Base-by-base conservation (phyloP, 2,888 invertebrate species). In the Frankliniella fusca region DNA sequence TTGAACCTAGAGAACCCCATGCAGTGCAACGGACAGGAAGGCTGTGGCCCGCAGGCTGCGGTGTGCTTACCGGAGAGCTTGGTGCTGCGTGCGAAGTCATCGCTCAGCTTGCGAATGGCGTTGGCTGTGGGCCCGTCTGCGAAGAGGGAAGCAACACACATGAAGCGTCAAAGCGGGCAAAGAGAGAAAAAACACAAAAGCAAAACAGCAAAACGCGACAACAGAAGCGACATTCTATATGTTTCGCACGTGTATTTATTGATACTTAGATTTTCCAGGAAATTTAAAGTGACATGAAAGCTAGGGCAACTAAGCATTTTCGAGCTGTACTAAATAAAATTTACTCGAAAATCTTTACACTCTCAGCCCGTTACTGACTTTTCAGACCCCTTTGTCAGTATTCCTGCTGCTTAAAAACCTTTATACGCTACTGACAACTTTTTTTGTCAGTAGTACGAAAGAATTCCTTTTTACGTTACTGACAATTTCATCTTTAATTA, bases 91-190 rank as follows among this genome's bases (percentile, higher is more conserved):
- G 70, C 70, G 70, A 76, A 76, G 70, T 76, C 70, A 23, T 76
- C 70, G 70, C 70, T 76, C 70, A 76, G 70, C 70, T 76, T 76
- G 27, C 70, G 70, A 10, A 76, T 76, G 70, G 70, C 70, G 70
- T 76, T 76, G 70, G 70, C 70, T 27, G 70, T 76, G 70, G 70
- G 70, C 23, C 70, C 70, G 70, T 76, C 70, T 76, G 70, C 23
- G 70, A 23, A 18, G 54, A 18, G 54, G 54, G 54, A 23, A 70
- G 70, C 23, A 23, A 70, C 23, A 54, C 15, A 54, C 15, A 54
- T 2, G 18, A 18, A 54, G 54, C 11, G 54, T 11, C 54, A 54
- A 18, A 54, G 70, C 23, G 70, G 20, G 23, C 70, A 23, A 23
- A 18, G 3, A 18, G 54, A 11, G 8, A 8, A 1, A 11, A 54